Evolutionary conservation across 2,113 vertebrate genomes (phyloP), one percentile per base, ranked within the genome.

Genomic region (Tetrao urogallus): DNA sequence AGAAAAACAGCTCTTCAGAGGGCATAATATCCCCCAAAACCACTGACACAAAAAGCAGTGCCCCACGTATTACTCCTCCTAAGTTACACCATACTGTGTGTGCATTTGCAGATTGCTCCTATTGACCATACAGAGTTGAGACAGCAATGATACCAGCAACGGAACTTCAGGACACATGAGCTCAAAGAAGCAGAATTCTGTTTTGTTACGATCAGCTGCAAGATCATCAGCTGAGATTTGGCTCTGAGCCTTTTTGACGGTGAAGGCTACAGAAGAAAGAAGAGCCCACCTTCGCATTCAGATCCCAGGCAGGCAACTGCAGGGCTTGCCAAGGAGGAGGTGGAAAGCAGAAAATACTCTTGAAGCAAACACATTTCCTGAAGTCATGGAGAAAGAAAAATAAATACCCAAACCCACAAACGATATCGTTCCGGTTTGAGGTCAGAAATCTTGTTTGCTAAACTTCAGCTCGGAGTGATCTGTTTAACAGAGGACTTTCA

Each of bases 381-480:
- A 83, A 83, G 65, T 56, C 87, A 70, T 6, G 58, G 89, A 86
- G 82, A 36, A 89, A 88, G 76, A 82, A 82, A 92, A 88, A 58
- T 18, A 91, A 96, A 92, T 8, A 82, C 22, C 67, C 8, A 86
- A 90, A 4, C 38, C 82, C 88, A 72, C 74, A 92, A 94, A 93
- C 36, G 56, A 89, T 60, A 85, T 2, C 7, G 25, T n/a, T 92
- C 58, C 87, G 86, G 38, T 13, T 17, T 72, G 87, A 92, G 79
- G 82, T 61, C 89, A 86, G 82, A 79, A 69, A 88, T 47, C 91
- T 75, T 25, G 3, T 71, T 86, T 82, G 91, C 82, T 80, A 47
- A 74, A 91, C 86, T 88, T 91, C 91, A 94, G 89, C 67, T 65
- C 30, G 61, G 24, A 90, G 61, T n/a, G 74, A 76, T 86, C 6